phyloP scores from a whole-genome alignment of 2,797 vertebrate species.

The Coracias cyanogaster region DNA sequence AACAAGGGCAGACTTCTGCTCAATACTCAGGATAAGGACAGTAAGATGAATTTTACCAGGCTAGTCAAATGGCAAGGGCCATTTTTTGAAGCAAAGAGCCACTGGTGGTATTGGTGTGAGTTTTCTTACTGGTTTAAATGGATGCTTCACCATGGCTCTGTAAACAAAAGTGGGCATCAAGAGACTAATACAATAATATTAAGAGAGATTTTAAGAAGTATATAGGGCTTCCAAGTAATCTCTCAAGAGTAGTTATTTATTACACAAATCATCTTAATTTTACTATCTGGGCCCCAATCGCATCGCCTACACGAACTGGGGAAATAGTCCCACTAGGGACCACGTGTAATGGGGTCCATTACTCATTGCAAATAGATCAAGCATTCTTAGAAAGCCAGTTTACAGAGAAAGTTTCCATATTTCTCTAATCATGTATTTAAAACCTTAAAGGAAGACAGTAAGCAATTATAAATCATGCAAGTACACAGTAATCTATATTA shows the following conservation, averaged over 20 bases:
- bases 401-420: neutral
- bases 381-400: neutral
- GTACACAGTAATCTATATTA: neutral
- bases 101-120: fast-evolving
- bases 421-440: neutral
- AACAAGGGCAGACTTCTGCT: neutral
- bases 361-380: neutral
- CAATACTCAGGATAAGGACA: fast-evolving
- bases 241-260: neutral
- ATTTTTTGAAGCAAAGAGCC: neutral
- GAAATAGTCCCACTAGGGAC: neutral
- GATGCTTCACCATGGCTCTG: neutral
- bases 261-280: neutral
- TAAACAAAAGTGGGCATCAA: neutral
- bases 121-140: neutral
- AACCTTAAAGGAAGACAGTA: neutral
- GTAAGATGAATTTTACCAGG: neutral
- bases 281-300: neutral
- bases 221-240: neutral
- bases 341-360: neutral
- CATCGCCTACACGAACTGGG: neutral
- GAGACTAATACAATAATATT: neutral
- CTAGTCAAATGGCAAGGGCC: neutral
- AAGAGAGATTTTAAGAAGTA: neutral
- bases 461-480: neutral